Evolutionary conservation across 2,113 vertebrate genomes (phyloP).

Genomic region (Eudyptes chrysolophus): DNA sequence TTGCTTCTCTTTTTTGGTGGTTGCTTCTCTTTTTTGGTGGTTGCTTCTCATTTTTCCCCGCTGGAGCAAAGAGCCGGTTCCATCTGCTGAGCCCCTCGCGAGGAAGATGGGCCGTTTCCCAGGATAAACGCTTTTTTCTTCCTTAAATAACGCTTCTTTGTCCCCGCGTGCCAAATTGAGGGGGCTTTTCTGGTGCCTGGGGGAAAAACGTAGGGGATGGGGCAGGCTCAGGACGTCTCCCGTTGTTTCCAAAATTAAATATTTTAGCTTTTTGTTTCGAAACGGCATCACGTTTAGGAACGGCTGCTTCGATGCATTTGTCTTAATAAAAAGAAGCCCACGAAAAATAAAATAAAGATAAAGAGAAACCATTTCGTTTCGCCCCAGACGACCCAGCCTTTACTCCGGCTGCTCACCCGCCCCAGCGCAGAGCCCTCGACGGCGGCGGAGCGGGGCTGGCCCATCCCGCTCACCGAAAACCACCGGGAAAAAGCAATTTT

Average conservation of each 20-base stretch:
- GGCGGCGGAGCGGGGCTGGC: rapidly evolving
- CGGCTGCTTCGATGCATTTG: rapidly evolving
- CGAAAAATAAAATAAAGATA: background rate
- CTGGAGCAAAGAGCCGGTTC: background rate
- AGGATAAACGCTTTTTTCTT: background rate
- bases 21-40: background rate
- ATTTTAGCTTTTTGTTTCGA: background rate
- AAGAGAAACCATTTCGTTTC: background rate
- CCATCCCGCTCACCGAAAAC: background rate
- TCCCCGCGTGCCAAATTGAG: rapidly evolving
- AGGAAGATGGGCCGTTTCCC: background rate
- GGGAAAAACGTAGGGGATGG: background rate
- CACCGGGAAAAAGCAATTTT: background rate
- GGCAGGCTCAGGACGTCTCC: rapidly evolving
- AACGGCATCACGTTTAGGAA: rapidly evolving
- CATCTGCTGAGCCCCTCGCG: background rate
- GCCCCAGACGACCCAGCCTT: background rate
- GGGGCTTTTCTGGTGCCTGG: background rate
- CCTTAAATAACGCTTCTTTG: background rate
- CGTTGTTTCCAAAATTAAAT: background rate
- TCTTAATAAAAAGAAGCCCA: background rate
- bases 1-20: background rate
- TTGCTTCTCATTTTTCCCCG: background rate
- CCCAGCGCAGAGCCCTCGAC: background rate
- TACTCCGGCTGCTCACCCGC: background rate